A percentile compares a stretch with the other conserved stretches of the same genome.
Conservation (phyloP, 2,797 vertebrate genomes). For the Galagoides demidoff region DNA sequence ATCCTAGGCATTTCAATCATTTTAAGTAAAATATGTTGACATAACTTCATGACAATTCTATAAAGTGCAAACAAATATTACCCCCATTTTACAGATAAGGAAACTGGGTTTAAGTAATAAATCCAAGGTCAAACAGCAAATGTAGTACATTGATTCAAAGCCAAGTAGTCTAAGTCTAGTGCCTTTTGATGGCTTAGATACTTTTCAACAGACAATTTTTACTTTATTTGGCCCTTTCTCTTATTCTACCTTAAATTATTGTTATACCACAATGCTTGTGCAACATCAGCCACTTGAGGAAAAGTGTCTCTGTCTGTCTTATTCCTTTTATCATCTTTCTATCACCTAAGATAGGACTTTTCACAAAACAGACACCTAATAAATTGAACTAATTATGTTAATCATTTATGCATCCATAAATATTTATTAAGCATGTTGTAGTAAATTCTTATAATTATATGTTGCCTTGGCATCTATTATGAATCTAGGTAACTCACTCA, state of each 20-base stretch:
- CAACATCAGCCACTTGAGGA: background rate
- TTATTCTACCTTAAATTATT: background rate
- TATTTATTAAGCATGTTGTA: background rate
- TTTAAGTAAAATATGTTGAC: constrained; percentile 1
- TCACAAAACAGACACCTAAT: background rate
- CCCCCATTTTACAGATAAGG: background rate
- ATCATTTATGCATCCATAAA: background rate
- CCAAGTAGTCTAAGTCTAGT: background rate
- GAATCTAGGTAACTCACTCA: background rate
- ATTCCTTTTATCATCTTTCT: background rate
- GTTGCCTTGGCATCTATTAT: background rate
- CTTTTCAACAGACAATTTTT: background rate
- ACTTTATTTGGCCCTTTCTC: background rate
- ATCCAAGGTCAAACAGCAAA: background rate
- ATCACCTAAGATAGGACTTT: background rate
- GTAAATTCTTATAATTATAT: background rate
- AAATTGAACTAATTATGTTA: background rate
- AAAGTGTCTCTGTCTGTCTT: background rate
- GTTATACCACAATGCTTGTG: background rate
- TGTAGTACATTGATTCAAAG: background rate
- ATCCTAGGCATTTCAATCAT: background rate
- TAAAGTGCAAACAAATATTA: background rate
- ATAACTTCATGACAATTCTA: background rate
- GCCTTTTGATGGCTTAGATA: background rate
- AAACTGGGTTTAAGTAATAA: background rate